Conservation (phyloP, 1,140 invertebrate genomes). For the Drosophila prosaltans region DNA sequence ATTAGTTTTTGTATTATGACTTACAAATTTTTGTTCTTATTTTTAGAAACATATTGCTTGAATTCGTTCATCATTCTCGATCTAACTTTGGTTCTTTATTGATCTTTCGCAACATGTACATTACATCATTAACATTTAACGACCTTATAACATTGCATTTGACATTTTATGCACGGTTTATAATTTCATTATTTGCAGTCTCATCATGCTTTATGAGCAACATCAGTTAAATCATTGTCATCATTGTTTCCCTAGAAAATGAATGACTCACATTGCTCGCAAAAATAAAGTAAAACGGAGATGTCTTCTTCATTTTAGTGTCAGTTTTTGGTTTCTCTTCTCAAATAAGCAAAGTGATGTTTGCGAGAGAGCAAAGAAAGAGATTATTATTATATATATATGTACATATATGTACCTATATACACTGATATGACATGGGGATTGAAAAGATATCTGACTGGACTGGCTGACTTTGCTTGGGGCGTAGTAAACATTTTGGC, state of each 20-base stretch:
- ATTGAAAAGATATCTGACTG: not conserved
- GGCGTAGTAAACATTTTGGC: constrained; percentile 10
- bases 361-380: not conserved
- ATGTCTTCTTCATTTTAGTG: not conserved
- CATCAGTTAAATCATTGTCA: constrained; percentile 8
- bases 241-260: not conserved
- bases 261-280: constrained; percentile 3
- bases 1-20: too few species aligned
- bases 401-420: not conserved
- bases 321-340: not conserved
- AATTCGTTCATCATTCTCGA: too few species aligned
- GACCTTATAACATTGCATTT: not conserved
- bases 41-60: too few species aligned
- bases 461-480: constrained; percentile 4
- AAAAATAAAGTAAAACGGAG: constrained; percentile 1
- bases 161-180: not conserved
- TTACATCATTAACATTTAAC: not conserved
- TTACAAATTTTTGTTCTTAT: too few species aligned
- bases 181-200: constrained; percentile 1
- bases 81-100: too few species aligned
- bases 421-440: not conserved
- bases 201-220: not conserved
- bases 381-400: not conserved
- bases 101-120: not conserved
- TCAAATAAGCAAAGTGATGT: not conserved